phyloP scores from a whole-genome alignment of 2,113 vertebrate genomes.

The Cyphomyrus discorhynchus region DNA sequence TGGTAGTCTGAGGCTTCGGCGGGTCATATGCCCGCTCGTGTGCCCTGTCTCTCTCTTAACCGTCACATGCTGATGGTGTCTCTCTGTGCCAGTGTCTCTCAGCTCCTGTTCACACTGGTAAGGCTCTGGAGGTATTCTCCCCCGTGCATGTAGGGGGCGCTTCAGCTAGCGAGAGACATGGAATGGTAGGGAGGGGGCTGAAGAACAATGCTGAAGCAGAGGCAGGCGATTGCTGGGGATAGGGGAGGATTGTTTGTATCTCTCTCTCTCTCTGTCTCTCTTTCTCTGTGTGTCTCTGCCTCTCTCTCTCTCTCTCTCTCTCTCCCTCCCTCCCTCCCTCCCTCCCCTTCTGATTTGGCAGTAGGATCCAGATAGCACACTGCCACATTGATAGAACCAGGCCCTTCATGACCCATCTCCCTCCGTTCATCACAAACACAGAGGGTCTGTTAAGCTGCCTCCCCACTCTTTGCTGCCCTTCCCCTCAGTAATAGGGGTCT shows the following conservation, averaged over 20 bases:
- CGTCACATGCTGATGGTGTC: background rate
- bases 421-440: background rate
- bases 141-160: background rate
- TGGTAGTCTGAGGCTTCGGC: background rate
- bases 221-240: background rate
- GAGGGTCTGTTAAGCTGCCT: background rate
- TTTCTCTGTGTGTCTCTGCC: background rate
- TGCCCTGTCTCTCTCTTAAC: background rate
- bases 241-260: background rate
- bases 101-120: background rate
- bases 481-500: background rate
- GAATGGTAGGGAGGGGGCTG: background rate
- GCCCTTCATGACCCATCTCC: background rate
- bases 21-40: background rate
- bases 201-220: background rate
- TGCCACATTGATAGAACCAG: background rate
- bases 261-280: background rate
- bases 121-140: background rate
- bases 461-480: background rate
- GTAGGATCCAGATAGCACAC: background rate
- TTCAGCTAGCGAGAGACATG: background rate
- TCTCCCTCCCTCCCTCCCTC: background rate
- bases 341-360: background rate
- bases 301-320: background rate
- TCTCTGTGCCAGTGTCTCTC: background rate